phyloP scores from a whole-genome alignment of 2,113 vertebrate species.

The Thermophis baileyi region DNA sequence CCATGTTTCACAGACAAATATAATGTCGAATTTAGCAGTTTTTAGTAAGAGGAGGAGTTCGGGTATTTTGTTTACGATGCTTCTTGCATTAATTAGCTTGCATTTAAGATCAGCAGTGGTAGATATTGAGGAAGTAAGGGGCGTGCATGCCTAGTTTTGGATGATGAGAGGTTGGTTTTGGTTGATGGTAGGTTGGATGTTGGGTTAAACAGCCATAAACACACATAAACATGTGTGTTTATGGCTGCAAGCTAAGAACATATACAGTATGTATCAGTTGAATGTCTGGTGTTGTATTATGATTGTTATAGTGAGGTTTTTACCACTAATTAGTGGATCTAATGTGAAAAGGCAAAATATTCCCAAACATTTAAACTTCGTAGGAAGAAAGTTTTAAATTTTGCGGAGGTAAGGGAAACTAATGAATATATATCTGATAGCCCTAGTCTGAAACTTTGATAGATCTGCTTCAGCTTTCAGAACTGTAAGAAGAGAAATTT shows the following conservation, averaged over 20 bases:
- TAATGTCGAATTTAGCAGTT: too few relatives aligned
- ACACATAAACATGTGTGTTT: too few relatives aligned
- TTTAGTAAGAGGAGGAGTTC: too few relatives aligned
- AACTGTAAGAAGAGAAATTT: neutral
- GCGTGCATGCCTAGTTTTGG: too few relatives aligned
- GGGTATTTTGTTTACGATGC: too few relatives aligned
- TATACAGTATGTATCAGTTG: neutral
- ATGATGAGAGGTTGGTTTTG: too few relatives aligned
- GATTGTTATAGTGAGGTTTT: neutral
- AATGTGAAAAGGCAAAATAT: neutral
- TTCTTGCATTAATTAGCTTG: too few relatives aligned
- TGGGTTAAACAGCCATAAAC: too few relatives aligned
- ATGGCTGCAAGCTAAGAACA: neutral
- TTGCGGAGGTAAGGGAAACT: neutral
- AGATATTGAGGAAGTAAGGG: too few relatives aligned
- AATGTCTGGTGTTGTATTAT: neutral
- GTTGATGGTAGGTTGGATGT: too few relatives aligned
- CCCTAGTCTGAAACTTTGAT: neutral
- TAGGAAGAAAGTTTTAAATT: neutral
- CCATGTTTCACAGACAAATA: too few relatives aligned
- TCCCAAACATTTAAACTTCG: neutral
- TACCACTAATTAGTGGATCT: neutral
- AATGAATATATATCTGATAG: neutral
- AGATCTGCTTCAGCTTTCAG: neutral
- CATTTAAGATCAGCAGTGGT: too few relatives aligned